These are phyloP conservation scores for Melinaea menophilus DNA, from an alignment of 2,888 invertebrate species.

Conservation along the genomic window DNA sequence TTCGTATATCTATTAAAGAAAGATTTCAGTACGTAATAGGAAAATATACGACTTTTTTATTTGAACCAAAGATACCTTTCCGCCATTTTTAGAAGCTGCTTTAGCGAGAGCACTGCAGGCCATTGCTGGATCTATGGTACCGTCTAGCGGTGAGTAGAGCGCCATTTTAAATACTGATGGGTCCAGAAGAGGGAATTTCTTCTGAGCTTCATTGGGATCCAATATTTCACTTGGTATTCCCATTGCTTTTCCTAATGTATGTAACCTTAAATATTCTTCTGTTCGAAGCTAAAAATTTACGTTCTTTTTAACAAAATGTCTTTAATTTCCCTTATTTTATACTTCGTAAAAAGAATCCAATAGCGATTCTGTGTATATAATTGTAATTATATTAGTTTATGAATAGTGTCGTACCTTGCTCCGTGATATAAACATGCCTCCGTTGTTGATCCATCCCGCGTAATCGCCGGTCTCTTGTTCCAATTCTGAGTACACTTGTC, in stretches of 20 bases:
- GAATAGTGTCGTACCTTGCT: conserved; percentile 50
- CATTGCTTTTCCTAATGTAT: conserved; percentile 87
- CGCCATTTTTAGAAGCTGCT: conserved; percentile 84
- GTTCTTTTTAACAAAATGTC: too few species aligned
- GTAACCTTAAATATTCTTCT: conserved; percentile 89
- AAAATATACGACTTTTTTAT: background rate
- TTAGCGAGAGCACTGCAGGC: conserved; percentile 85
- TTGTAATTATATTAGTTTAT: background rate
- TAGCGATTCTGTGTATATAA: background rate
- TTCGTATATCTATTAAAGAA: conserved; percentile 80
- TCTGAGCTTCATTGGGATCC: conserved; percentile 84
- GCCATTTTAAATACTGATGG: conserved; percentile 86
- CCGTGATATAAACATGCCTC: conserved; percentile 90
- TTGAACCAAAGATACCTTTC: conserved; percentile 70
- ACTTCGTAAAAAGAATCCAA: too few species aligned
- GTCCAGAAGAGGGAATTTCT: conserved; percentile 87
- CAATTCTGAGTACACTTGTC: conserved; percentile 81
- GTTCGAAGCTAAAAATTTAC: conserved; percentile 79
- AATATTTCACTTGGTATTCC: conserved; percentile 87
- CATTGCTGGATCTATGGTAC: conserved; percentile 90
- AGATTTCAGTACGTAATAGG: background rate
- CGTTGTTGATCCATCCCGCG: conserved; percentile 93
- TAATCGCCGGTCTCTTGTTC: conserved; percentile 88
- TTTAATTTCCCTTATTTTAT: too few species aligned
- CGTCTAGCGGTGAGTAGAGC: conserved; percentile 88